A percentile compares a stretch with the other conserved stretches of the same genome.
Evolutionary conservation across 2,888 invertebrate genomes (phyloP).

Genomic region (Byasa hedistus): DNA sequence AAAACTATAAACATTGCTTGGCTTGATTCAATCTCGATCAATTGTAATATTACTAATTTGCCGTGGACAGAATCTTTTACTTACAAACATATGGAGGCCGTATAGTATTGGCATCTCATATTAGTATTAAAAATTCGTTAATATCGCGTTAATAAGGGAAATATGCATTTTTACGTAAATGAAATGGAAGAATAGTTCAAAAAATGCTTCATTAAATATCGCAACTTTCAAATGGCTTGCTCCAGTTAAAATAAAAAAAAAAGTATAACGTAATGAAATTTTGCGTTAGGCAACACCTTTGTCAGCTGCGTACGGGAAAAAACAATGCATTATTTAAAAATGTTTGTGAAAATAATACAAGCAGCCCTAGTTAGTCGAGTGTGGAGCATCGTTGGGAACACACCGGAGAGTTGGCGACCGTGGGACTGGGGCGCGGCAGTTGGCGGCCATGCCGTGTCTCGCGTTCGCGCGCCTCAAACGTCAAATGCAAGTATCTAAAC

Average conservation of each 20-base stretch:
- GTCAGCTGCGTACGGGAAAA: constrained; percentile 41
- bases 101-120: no score
- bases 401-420: constrained; percentile 40
- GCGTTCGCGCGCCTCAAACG: constrained; percentile 60
- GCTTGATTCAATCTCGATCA: no score
- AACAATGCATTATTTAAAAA: constrained; percentile 70
- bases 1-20: no score
- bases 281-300: constrained; percentile 55
- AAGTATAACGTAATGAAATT: constrained; percentile 54
- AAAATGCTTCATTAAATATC: constrained; percentile 2
- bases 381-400: constrained; percentile 61
- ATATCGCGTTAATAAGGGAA: background rate
- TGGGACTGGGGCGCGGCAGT: constrained; percentile 45
- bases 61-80: no score
- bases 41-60: no score
- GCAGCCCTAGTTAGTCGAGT: constrained; percentile 68
- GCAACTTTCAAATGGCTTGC: constrained; percentile 24
- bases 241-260: constrained; percentile 37
- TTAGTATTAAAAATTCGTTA: background rate
- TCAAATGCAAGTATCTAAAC: constrained; percentile 71
- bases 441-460: constrained; percentile 70
- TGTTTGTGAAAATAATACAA: constrained; percentile 49
- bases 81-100: no score
- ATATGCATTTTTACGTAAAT: background rate
- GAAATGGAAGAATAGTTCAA: no score